Base-by-base conservation (phyloP, 2,797 vertebrate genomes). In the Crypturellus tataupa region DNA sequence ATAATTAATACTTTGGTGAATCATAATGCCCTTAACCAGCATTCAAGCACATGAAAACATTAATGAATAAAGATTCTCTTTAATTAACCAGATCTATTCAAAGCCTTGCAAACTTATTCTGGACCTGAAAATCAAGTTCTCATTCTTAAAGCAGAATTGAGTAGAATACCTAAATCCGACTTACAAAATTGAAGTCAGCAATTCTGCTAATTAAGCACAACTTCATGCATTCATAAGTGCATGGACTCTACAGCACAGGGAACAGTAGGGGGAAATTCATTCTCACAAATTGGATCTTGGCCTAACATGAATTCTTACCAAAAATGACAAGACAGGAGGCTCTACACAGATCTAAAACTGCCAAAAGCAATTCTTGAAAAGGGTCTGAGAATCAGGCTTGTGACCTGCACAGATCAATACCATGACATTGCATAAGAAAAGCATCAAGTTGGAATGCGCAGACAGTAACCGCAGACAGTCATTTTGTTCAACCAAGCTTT, bases 181-280 rank as follows among this genome's bases (percentile, higher is more conserved):
- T 42, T 60, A 35, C 4, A 81, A 21, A 78, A 59, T 24, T 56
- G 9, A 35, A 59, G 31, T 35, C 25, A 68, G 46, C n/a, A 60
- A 73, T 44, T 49, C 56, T 65, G 19, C 2, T 69, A 59, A 64
- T 64, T 42, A 77, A 27, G 18, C 44, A 60, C 13, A 55, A 87
- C 14, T 8, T 49, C 2, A 0, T 18, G 33, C 24, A 39, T 47
- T 5, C 0, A 1, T 46, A 58, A 56, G 1, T 40, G 21, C 23
- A 19, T 53, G 53, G 31, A 10, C 42, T 90, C 84, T 25, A n/a
- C 24, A 84, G 12, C 37, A 39, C 31, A 39, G 40, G 7, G 33
- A 72, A 44, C 8, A 17, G 25, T 21, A 31, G 8, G 62, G 44
- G 73, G 59, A 15, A 55, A 29, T 31, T 55, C 15, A 12, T 2